Conservation (phyloP, 2,888 invertebrate species). For the Miltochrista miniata region DNA sequence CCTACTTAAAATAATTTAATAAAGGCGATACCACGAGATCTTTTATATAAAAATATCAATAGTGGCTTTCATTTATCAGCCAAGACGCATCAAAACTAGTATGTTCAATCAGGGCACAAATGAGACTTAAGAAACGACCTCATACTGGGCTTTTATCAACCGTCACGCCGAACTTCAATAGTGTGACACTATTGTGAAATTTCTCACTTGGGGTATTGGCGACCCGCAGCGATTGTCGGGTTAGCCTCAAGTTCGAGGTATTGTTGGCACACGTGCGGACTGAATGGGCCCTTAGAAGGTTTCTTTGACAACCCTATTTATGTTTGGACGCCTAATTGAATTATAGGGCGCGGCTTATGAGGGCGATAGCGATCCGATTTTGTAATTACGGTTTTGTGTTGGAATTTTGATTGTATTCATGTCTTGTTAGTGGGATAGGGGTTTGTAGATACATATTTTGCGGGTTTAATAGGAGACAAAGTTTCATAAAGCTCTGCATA, state of each 20-base stretch:
- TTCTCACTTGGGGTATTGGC: constrained; percentile 66
- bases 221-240: constrained; percentile 72
- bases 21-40: constrained; percentile 11
- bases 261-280: constrained; percentile 76
- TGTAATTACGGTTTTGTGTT: constrained; percentile 49
- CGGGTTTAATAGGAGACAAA: background rate
- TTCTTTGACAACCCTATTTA: constrained; percentile 72
- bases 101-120: constrained; percentile 55
- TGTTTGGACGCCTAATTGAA: constrained; percentile 74
- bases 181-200: constrained; percentile 76
- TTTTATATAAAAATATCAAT: constrained; percentile 22
- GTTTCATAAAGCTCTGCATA: background rate
- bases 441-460: constrained; percentile 3
- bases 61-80: constrained; percentile 39
- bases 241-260: constrained; percentile 48
- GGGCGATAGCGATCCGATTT: constrained; percentile 60
- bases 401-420: constrained; percentile 20
- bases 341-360: constrained; percentile 65
- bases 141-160: constrained; percentile 74
- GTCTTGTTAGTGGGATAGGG: constrained; percentile 15
- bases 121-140: constrained; percentile 54
- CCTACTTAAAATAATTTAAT: constrained; percentile 7
- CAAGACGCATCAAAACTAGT: constrained; percentile 43
- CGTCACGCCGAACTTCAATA: constrained; percentile 72
- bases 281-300: constrained; percentile 68